A percentile compares a stretch with the other conserved stretches of the same genome.
Evolutionary conservation across 2,888 invertebrate genomes (phyloP).

Genomic region (Diabrotica balteata): DNA sequence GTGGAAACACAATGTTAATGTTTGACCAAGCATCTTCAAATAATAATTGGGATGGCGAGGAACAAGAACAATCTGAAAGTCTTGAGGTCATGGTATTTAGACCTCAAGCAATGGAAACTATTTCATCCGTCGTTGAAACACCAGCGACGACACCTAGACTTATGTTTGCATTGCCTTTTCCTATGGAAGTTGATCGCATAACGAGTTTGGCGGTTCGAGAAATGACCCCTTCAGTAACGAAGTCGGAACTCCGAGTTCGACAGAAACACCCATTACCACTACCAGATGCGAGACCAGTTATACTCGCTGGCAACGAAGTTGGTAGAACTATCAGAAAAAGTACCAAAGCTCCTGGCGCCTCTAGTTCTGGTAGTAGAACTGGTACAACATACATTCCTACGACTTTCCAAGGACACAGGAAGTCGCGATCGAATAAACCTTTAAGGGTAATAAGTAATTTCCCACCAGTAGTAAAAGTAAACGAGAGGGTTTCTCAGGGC

Average conservation of each 20-base stretch:
- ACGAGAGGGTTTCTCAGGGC: no score
- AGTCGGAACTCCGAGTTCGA: conserved; percentile 34
- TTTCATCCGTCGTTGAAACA: conserved; percentile 20
- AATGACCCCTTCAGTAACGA: conserved; percentile 13
- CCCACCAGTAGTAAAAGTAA: no score
- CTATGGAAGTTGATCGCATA: conserved; percentile 41
- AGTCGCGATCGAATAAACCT: conserved; percentile 32
- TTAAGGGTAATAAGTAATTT: conserved; percentile 24
- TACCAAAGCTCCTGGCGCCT: conserved; percentile 27
- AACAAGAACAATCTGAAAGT: conserved; percentile 31
- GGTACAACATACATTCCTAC: conserved; percentile 60
- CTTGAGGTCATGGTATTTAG: conserved; percentile 40
- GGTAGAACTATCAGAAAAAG: conserved; percentile 36
- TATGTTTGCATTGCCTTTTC: conserved; percentile 40
- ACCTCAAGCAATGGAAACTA: conserved; percentile 25
- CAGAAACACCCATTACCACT: conserved; percentile 42
- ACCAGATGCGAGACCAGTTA: conserved; percentile 49
- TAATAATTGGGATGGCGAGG: conserved; percentile 24
- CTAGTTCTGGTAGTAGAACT: conserved; percentile 44
- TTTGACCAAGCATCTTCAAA: conserved; percentile 34
- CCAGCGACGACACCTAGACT: conserved; percentile 28
- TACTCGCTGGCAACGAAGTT: conserved; percentile 56
- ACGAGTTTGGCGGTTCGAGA: conserved; percentile 48
- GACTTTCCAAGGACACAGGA: conserved; percentile 50
- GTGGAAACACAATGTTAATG: conserved; percentile 39